These are phyloP conservation scores for Cynocephalus volans DNA, from an alignment of 2,113 vertebrate species.

Conservation along the genomic window DNA sequence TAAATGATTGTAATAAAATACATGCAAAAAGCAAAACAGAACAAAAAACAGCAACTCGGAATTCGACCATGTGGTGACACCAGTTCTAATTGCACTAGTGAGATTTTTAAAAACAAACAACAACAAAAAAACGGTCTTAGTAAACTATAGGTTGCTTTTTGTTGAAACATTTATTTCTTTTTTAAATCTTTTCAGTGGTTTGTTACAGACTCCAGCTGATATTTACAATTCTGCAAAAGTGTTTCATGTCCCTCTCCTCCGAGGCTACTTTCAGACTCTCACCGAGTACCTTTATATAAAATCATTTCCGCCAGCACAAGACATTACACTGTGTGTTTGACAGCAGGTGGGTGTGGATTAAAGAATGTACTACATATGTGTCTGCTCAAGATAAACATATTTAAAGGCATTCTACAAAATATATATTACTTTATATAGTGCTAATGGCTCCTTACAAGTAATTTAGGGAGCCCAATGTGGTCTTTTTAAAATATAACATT, in stretches of 20 bases:
- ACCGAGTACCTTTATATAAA: slow-evolving; percentile 33
- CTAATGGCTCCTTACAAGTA: background rate
- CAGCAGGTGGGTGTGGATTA: background rate
- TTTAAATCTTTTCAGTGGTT: slow-evolving; percentile 66
- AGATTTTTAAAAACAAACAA: slow-evolving; percentile 2
- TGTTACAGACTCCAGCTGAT: background rate
- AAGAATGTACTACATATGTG: accelerated
- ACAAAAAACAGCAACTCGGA: slow-evolving; percentile 55
- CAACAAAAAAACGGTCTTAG: slow-evolving; percentile 76
- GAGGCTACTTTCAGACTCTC: slow-evolving; percentile 8
- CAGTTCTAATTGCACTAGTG: slow-evolving; percentile 70
- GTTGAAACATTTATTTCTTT: slow-evolving; percentile 73
- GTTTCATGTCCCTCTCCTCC: background rate
- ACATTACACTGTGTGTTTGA: background rate
- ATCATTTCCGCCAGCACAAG: background rate
- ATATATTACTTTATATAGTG: accelerated
- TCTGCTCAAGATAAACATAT: slow-evolving; percentile 61
- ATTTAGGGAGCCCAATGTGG: background rate
- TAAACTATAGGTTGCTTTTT: slow-evolving; percentile 75
- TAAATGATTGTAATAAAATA: slow-evolving; percentile 69
- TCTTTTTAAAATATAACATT: slow-evolving; percentile 3
- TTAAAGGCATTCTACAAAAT: background rate
- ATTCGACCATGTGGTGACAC: slow-evolving; percentile 56
- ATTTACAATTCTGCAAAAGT: slow-evolving; percentile 75
- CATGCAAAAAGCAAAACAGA: slow-evolving; percentile 36